Conservation (phyloP, 37 sponge, comb jelly and placozoan species). For the Crambe crambe region DNA sequence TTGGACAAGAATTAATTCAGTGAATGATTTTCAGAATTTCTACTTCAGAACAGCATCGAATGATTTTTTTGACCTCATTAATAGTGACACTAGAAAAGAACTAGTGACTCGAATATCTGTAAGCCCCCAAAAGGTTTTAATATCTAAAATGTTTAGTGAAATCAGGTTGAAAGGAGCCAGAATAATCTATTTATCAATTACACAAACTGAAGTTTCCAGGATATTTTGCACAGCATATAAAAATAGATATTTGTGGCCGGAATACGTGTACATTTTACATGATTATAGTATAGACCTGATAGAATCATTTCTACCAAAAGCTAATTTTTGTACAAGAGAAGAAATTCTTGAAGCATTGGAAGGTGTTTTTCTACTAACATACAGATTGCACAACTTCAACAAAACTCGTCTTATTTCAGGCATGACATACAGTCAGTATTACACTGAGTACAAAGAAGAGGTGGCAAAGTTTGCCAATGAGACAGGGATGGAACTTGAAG, state of each 20-base stretch:
- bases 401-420: slow-evolving; percentile 3
- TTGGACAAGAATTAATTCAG: slow-evolving; percentile 12
- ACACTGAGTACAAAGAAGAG: slow-evolving; percentile 16
- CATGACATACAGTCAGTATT: slow-evolving; percentile 19
- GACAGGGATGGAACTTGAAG: slow-evolving; percentile 4
- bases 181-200: slow-evolving; percentile 16
- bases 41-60: slow-evolving; percentile 1
- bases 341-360: slow-evolving; percentile 22
- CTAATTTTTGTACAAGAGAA: not conserved
- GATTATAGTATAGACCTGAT: not conserved
- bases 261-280: slow-evolving; percentile 37
- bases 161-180: slow-evolving; percentile 10
- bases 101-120: not conserved
- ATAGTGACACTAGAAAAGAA: not conserved
- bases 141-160: not conserved
- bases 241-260: slow-evolving; percentile 17
- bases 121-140: no score
- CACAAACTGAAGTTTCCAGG: not conserved
- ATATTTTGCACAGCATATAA: slow-evolving; percentile 35
- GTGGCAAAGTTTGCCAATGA: not conserved
- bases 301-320: not conserved
- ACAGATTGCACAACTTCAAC: not conserved
- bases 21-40: not conserved
- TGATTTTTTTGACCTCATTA: not conserved
- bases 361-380: slow-evolving; percentile 8